These are phyloP conservation scores for Rhagonycha lutea DNA, from an alignment of 2,888 invertebrate genomes.

Conservation along the genomic window DNA sequence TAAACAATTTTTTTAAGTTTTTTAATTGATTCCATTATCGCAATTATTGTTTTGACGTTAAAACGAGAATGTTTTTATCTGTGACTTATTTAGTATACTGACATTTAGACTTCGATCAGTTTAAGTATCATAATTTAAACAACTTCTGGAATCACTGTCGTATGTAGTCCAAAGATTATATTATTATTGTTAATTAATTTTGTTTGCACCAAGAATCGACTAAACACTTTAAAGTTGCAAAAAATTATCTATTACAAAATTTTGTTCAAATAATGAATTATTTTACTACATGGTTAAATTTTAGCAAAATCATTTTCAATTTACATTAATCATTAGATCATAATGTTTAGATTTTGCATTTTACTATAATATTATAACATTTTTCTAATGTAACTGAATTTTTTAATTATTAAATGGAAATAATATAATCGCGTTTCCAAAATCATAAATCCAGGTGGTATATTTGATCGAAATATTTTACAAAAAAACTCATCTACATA, in stretches of 20 bases:
- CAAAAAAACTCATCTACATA: too few relatives aligned
- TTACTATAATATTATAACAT: too few relatives aligned
- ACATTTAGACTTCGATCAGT: background rate
- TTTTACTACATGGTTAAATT: too few relatives aligned
- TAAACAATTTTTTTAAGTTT: background rate
- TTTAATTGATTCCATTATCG: background rate
- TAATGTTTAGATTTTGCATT: too few relatives aligned
- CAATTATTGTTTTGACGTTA: background rate
- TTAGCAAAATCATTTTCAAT: too few relatives aligned
- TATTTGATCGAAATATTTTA: too few relatives aligned
- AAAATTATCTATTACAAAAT: background rate
- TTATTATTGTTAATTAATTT: background rate
- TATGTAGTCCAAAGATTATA: background rate
- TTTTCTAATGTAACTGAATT: too few relatives aligned
- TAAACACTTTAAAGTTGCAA: background rate
- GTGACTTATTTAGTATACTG: background rate
- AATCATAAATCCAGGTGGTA: too few relatives aligned
- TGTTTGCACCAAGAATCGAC: background rate
- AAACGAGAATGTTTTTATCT: background rate
- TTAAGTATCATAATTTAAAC: background rate
- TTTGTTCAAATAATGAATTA: background rate
- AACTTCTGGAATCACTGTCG: background rate
- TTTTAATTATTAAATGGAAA: too few relatives aligned
- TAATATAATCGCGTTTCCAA: too few relatives aligned
- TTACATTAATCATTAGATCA: too few relatives aligned